Percentiles rank a stretch among this genome's conserved stretches.
phyloP scores from a whole-genome alignment of 2,888 invertebrate species.

The Cyclophora punctaria region DNA sequence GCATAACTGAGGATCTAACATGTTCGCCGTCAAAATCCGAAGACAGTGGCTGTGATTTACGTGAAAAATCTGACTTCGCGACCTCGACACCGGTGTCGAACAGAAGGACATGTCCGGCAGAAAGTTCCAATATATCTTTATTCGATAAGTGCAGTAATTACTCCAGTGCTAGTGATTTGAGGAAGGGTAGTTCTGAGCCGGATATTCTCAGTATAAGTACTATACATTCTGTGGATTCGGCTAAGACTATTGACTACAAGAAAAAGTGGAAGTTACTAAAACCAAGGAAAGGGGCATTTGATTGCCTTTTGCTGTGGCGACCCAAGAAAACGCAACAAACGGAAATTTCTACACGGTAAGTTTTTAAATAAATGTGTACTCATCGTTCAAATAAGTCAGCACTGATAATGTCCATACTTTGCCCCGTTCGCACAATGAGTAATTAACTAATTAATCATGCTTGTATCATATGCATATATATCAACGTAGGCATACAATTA shows the following conservation, averaged over 20 bases:
- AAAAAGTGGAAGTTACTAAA: constrained; percentile 58
- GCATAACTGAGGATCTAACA: constrained; percentile 48
- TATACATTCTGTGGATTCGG: constrained; percentile 32
- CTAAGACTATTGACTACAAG: constrained; percentile 48
- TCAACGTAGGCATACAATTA: too few species aligned
- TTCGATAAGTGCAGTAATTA: constrained; percentile 55
- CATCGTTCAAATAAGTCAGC: not conserved
- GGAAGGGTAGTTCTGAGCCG: constrained; percentile 58
- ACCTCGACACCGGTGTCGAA: constrained; percentile 61
- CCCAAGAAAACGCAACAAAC: constrained; percentile 45
- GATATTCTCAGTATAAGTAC: constrained; percentile 50
- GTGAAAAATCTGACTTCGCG: constrained; percentile 38
- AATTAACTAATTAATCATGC: too few species aligned
- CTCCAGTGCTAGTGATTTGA: constrained; percentile 44
- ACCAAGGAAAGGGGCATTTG: constrained; percentile 57
- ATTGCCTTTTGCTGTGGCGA: constrained; percentile 62
- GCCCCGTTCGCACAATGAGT: too few species aligned
- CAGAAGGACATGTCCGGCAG: constrained; percentile 48
- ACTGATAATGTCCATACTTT: too few species aligned
- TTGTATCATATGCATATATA: too few species aligned
- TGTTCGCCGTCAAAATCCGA: constrained; percentile 32
- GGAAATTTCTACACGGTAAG: constrained; percentile 46
- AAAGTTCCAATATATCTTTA: constrained; percentile 42
- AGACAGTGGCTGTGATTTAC: constrained; percentile 52
- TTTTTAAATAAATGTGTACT: constrained; percentile 8